Conservation (phyloP, 2,888 invertebrate species). For the Eutolmus rufibarbis region DNA sequence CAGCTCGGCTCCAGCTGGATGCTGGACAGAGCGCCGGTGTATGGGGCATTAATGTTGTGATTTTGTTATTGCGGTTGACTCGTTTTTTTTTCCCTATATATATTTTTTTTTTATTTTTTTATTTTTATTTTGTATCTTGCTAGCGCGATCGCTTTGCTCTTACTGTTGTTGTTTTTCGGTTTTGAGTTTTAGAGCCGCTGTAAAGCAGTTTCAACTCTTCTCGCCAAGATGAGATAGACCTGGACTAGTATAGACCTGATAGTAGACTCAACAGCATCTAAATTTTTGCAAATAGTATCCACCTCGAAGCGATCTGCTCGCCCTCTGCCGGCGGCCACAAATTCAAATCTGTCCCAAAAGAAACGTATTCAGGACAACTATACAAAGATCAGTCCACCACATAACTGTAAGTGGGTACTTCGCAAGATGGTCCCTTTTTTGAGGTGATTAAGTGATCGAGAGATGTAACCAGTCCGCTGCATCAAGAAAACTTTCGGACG, state of each 20-base stretch:
- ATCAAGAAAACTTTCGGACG: slow-evolving; percentile 28
- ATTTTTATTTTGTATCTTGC: slow-evolving; percentile 7
- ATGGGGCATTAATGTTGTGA: slow-evolving; percentile 37
- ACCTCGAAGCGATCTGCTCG: not conserved
- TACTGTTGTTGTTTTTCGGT: slow-evolving; percentile 27
- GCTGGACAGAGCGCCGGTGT: slow-evolving; percentile 26
- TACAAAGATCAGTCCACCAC: not conserved
- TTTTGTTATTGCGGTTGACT: slow-evolving; percentile 39
- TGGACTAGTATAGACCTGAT: slow-evolving; percentile 50
- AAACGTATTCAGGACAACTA: slow-evolving; percentile 22
- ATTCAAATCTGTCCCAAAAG: not conserved
- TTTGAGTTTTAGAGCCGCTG: not conserved
- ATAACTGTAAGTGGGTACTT: slow-evolving; percentile 26
- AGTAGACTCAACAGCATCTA: slow-evolving; percentile 48
- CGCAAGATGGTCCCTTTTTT: slow-evolving; percentile 5
- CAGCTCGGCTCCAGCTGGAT: slow-evolving; percentile 17
- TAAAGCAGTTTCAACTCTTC: slow-evolving; percentile 27
- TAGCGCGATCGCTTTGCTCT: slow-evolving; percentile 15
- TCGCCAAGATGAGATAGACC: slow-evolving; percentile 15
- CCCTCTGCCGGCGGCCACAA: not conserved
- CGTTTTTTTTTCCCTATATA: not conserved
- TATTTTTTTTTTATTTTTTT: not conserved
- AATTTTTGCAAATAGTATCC: not conserved
- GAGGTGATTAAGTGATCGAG: slow-evolving; percentile 30
- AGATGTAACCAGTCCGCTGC: slow-evolving; percentile 17